Evolutionary conservation across 2,888 invertebrate genomes (phyloP).

Genomic region (Boloria selene): DNA sequence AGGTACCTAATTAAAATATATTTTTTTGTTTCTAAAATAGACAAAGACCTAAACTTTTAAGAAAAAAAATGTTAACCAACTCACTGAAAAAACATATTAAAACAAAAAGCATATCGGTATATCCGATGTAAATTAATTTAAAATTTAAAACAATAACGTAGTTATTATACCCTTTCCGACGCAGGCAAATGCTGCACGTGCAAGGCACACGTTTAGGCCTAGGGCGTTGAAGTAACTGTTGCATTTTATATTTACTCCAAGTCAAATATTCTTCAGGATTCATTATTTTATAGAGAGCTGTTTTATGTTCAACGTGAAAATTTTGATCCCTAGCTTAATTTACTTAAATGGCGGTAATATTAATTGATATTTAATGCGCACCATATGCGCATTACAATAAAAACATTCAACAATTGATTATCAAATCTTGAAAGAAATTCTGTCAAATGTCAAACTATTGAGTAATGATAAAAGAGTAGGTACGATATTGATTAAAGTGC

Average conservation of each 20-base stretch:
- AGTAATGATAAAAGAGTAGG: too few relatives aligned
- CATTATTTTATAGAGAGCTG: not conserved
- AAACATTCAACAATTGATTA: not conserved
- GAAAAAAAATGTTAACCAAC: too few relatives aligned
- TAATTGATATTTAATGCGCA: not conserved
- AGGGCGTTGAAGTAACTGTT: not conserved
- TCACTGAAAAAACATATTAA: too few relatives aligned
- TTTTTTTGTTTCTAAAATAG: too few relatives aligned
- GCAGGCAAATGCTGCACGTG: slow-evolving; percentile 13
- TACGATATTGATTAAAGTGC: too few relatives aligned
- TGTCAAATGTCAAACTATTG: slow-evolving; percentile 2
- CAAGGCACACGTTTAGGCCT: slow-evolving; percentile 12
- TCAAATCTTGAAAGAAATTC: not conserved
- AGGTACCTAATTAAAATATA: too few relatives aligned
- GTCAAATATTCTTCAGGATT: slow-evolving; percentile 1
- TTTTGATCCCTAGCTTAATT: too few relatives aligned
- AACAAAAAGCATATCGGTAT: not conserved
- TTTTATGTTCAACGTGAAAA: too few relatives aligned
- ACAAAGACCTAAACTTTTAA: too few relatives aligned
- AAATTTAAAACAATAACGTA: not conserved
- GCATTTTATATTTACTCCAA: not conserved
- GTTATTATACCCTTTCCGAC: slow-evolving; percentile 2
- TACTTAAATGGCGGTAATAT: not conserved
- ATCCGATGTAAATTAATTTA: not conserved
- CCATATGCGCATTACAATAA: not conserved